Evolutionary conservation across 1,140 invertebrate genomes (phyloP).

Genomic region (Helicorthomorpha holstii): DNA sequence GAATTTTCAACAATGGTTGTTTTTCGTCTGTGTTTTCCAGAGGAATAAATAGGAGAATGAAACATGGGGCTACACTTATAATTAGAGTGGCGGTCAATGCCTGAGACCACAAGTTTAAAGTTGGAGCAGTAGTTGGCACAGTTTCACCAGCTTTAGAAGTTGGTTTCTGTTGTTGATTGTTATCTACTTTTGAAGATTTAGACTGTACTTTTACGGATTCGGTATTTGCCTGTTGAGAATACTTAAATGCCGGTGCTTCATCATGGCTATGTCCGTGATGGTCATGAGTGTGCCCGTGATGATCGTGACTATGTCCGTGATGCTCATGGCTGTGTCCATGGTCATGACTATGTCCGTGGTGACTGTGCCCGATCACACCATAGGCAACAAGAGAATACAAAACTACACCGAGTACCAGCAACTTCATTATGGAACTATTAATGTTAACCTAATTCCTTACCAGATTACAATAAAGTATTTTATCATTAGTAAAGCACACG

Average conservation of each 20-base stretch:
- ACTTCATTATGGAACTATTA: no score
- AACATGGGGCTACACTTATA: conserved; percentile 84
- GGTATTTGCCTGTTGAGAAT: conserved; percentile 51
- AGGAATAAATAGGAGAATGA: conserved; percentile 86
- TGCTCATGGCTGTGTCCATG: conserved; percentile 20
- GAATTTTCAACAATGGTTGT: conserved; percentile 66
- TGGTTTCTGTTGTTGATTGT: conserved; percentile 11
- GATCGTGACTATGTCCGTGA: conserved; percentile 25
- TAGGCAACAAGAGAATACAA: no score
- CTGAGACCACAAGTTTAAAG: conserved; percentile 48
- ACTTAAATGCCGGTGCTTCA: conserved; percentile 43
- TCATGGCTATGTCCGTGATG: conserved; percentile 29
- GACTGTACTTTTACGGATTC: no score
- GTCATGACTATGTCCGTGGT: neutral
- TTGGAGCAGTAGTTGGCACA: conserved; percentile 15
- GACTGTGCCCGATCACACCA: no score
- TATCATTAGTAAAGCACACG: no score
- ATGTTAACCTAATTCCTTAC: no score
- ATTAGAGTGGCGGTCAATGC: conserved; percentile 74
- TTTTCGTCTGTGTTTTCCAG: conserved; percentile 68
- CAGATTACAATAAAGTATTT: no score
- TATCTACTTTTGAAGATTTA: conserved; percentile 17
- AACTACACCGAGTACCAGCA: no score
- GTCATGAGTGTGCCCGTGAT: conserved; percentile 18
- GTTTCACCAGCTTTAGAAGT: conserved; percentile 9